These are phyloP conservation scores for Amyelois transitella DNA, from an alignment of 1,140 invertebrate genomes.

Conservation along the genomic window DNA sequence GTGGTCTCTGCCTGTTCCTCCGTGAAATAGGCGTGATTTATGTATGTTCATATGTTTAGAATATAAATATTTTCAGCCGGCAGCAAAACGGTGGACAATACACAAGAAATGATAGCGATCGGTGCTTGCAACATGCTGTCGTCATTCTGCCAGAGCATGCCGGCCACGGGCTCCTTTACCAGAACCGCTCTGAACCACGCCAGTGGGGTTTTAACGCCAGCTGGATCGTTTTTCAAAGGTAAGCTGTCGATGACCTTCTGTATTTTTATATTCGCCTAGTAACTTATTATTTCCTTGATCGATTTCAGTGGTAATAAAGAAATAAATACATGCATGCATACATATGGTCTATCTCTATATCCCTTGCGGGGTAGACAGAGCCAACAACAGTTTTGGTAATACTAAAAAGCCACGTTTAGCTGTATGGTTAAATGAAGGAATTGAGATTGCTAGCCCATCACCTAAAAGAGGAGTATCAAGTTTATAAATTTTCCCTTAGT, in stretches of 20 bases:
- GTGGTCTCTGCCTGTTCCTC: background rate
- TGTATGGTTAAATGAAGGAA: too few relatives aligned
- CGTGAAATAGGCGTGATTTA: too few relatives aligned
- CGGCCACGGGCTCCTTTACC: constrained; percentile 91
- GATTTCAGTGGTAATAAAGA: too few relatives aligned
- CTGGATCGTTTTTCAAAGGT: constrained; percentile 84
- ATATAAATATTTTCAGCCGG: constrained; percentile 73
- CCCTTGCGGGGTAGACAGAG: too few relatives aligned
- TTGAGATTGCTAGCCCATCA: too few relatives aligned
- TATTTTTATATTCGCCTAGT: background rate
- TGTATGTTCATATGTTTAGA: background rate
- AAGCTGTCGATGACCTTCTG: background rate
- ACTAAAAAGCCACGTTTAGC: too few relatives aligned
- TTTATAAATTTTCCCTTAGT: too few relatives aligned
- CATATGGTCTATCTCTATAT: too few relatives aligned
- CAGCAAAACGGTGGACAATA: constrained; percentile 81
- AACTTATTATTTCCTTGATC: too few relatives aligned
- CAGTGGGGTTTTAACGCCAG: constrained; percentile 89
- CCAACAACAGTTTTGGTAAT: too few relatives aligned
- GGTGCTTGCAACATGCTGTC: constrained; percentile 87
- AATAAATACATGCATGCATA: too few relatives aligned
- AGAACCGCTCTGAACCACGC: constrained; percentile 93
- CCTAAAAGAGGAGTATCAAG: too few relatives aligned
- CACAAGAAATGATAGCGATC: constrained; percentile 88
- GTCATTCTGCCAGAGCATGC: constrained; percentile 90